Evolutionary conservation across 1,140 invertebrate species (phyloP).

Genomic region (Ditylenchus dipsaci): DNA sequence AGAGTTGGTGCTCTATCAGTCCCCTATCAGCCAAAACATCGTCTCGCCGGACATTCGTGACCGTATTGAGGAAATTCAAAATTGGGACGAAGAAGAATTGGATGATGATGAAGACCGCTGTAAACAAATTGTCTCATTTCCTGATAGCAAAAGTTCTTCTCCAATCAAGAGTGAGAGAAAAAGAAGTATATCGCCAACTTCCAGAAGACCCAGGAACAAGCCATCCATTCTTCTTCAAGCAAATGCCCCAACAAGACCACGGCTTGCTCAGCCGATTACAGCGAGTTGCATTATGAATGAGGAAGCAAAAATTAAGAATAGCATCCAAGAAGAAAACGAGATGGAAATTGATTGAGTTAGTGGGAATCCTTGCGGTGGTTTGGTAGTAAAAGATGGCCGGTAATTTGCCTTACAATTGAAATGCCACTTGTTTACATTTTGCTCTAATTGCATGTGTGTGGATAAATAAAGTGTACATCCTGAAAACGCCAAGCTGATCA

Average conservation of each 20-base stretch:
- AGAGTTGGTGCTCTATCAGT: conserved; percentile 16
- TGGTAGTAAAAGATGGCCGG: too few relatives aligned
- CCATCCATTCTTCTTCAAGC: background rate
- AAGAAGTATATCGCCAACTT: background rate
- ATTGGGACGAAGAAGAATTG: conserved; percentile 13
- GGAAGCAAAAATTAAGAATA: background rate
- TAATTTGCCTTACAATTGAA: too few relatives aligned
- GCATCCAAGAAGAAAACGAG: background rate
- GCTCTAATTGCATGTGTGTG: too few relatives aligned
- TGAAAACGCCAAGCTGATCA: too few relatives aligned
- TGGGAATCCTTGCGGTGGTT: background rate
- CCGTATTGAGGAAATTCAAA: conserved; percentile 10
- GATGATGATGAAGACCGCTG: conserved; percentile 6
- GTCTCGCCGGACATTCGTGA: conserved; percentile 11
- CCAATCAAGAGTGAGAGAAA: background rate
- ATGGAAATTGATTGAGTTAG: conserved; percentile 25
- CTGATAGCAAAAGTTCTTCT: background rate
- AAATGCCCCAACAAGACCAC: background rate
- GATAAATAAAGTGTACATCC: too few relatives aligned
- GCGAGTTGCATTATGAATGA: background rate
- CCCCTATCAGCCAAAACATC: background rate
- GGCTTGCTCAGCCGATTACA: background rate
- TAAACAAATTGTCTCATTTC: background rate
- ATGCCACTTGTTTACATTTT: too few relatives aligned
- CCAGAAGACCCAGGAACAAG: background rate